Evolutionary conservation across 2,888 invertebrate genomes (phyloP).

Genomic region (Brachypterus glaber): DNA sequence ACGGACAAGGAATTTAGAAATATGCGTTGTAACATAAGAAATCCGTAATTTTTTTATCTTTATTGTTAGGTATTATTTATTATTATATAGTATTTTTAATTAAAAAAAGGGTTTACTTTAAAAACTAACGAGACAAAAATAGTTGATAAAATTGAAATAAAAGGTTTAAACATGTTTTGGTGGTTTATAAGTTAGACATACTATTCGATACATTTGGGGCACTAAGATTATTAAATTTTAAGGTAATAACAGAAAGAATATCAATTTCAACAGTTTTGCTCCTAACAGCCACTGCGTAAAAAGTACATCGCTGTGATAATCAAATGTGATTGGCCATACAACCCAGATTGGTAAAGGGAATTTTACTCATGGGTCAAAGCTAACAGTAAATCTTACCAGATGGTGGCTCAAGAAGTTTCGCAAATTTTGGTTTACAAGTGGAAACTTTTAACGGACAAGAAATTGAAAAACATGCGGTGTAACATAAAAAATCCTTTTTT

Average conservation of each 20-base stretch:
- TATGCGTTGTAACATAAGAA: conserved; percentile 37
- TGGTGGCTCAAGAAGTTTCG: conserved; percentile 59
- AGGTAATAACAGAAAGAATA: conserved; percentile 65
- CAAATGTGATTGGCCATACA: conserved; percentile 59
- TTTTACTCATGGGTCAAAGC: conserved; percentile 57
- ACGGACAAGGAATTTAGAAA: conserved; percentile 54
- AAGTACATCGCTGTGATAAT: conserved; percentile 65
- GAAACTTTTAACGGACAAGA: conserved; percentile 56
- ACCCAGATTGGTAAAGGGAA: conserved; percentile 56
- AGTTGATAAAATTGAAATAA: no score
- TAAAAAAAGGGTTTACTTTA: no score
- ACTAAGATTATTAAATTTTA: no score
- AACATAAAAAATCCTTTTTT: conserved; percentile 28
- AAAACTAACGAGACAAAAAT: no score
- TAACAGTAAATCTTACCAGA: conserved; percentile 53
- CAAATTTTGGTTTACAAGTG: conserved; percentile 57
- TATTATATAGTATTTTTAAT: no score
- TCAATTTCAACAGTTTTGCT: conserved; percentile 68
- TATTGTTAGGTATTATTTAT: background rate
- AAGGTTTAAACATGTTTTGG: no score
- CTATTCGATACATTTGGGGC: no score
- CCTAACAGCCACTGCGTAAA: conserved; percentile 57
- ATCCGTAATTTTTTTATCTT: conserved; percentile 5
- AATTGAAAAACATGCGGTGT: conserved; percentile 47
- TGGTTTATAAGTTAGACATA: no score